phyloP scores from a whole-genome alignment of 2,113 vertebrate species.

The Xenopus tropicalis region UCB_Xtro_10.0 CM004448.2:121861501-121862000 shows the following conservation, averaged over 20 bases:
- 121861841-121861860: conserved; percentile 6
- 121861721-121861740: conserved; percentile 16
- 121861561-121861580: conserved; percentile 1
- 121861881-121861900: not conserved
- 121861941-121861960: not conserved
- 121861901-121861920: not conserved
- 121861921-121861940: not conserved
- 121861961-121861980: not conserved
- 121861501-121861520: conserved; percentile 6
- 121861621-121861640: conserved; percentile 35
- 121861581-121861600: conserved; percentile 15
- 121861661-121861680: conserved; percentile 22
- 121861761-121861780: conserved; percentile 19
- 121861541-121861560: conserved; percentile 10
- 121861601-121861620: conserved; percentile 7
- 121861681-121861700: conserved; percentile 17
- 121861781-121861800: not conserved
- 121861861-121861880: conserved; percentile 10
- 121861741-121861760: conserved; percentile 11
- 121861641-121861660: conserved; percentile 11
- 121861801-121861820: conserved; percentile 8
- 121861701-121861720: conserved; percentile 20
- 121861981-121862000: not conserved
- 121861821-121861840: conserved; percentile 9
- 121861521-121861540: not conserved